These are phyloP conservation scores for Tinamus major DNA, from an alignment of 2,797 vertebrate species.

Conservation along the genomic window DNA sequence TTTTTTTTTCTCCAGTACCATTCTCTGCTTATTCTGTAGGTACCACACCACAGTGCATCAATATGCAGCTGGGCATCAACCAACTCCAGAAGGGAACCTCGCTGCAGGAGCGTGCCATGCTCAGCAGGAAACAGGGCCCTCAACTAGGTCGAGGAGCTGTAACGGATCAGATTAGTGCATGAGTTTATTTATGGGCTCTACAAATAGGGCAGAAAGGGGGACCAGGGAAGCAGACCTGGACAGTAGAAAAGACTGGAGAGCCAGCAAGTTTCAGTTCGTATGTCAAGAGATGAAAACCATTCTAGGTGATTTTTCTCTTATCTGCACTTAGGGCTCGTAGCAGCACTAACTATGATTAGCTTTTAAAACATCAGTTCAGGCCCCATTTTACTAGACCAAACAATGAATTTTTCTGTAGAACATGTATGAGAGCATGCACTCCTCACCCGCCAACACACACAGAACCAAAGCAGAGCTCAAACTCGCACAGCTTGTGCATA, in stretches of 20 bases:
- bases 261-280: not conserved
- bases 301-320: not conserved
- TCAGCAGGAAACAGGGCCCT: not conserved
- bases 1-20: not conserved
- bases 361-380: not conserved
- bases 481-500: not conserved
- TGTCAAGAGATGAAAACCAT: not conserved
- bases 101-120: not conserved
- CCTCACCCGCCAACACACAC: not conserved
- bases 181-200: rapidly evolving
- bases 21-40: not conserved
- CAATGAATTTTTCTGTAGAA: not conserved
- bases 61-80: rapidly evolving
- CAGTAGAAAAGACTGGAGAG: not conserved
- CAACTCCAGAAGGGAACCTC: not conserved
- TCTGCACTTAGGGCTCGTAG: not conserved
- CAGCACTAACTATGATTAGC: not conserved
- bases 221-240: not conserved
- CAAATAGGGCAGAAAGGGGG: not conserved
- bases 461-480: not conserved
- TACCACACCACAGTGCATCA: not conserved
- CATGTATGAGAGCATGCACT: not conserved
- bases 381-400: not conserved
- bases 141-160: not conserved
- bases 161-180: not conserved